Conservation (phyloP, 2,797 vertebrate species). For the Allochrocebus solatus region DNA sequence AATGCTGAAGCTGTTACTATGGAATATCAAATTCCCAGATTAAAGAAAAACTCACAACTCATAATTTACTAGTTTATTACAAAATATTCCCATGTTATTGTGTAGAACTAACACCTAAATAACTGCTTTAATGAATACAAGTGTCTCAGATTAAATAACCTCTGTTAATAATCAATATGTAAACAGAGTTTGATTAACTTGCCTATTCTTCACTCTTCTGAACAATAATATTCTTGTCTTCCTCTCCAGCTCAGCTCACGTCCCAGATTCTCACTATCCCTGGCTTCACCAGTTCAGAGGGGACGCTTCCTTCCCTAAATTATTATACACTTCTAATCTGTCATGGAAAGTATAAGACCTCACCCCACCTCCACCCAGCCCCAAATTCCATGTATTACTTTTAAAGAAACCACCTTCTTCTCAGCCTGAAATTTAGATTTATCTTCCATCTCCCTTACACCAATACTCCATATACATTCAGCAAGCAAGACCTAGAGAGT, state of each 20-base stretch:
- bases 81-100: slow-evolving; percentile 27
- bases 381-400: not conserved
- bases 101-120: slow-evolving; percentile 20
- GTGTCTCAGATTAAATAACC: not conserved
- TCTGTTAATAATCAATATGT: not conserved
- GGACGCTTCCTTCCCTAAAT: not conserved
- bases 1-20: slow-evolving; percentile 20
- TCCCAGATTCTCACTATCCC: not conserved
- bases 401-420: not conserved
- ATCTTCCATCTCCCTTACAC: not conserved
- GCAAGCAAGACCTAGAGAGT: not conserved
- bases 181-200: not conserved
- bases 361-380: not conserved
- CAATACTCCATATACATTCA: not conserved
- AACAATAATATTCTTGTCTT: not conserved
- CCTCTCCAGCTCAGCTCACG: not conserved
- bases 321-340: not conserved
- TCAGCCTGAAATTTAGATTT: not conserved
- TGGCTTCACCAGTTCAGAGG: not conserved
- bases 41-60: slow-evolving; percentile 41
- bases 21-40: slow-evolving; percentile 27
- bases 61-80: slow-evolving; percentile 27
- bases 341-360: not conserved
- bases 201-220: not conserved
- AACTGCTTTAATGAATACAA: slow-evolving; percentile 34